phyloP scores from a whole-genome alignment of 2,113 vertebrate species.

The Ursus arctos region DNA sequence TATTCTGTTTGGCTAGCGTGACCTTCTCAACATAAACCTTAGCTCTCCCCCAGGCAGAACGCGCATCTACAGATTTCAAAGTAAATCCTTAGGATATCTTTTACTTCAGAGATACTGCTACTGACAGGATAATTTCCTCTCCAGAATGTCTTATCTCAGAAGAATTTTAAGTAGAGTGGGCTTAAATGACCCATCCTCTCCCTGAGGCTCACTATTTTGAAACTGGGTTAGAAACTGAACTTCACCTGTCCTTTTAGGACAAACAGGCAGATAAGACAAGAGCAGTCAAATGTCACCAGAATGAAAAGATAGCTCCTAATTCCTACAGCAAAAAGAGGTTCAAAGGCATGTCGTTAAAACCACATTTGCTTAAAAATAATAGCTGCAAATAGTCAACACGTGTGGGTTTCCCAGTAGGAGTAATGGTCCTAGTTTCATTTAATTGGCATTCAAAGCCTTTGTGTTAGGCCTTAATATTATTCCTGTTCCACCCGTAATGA shows the following conservation, averaged over 20 bases:
- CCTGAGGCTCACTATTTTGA: background rate
- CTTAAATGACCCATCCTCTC: background rate
- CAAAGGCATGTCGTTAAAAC: background rate
- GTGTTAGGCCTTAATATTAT: background rate
- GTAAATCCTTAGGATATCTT: background rate
- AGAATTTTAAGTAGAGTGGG: constrained; percentile 53
- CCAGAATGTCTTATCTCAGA: constrained; percentile 4
- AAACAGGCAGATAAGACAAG: background rate
- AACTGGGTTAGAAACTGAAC: background rate
- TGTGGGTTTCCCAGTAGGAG: background rate
- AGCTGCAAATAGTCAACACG: background rate
- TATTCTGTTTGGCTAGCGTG: background rate
- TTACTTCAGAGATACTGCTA: constrained; percentile 6
- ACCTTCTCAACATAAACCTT: background rate
- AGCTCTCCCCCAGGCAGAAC: background rate
- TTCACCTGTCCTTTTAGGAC: constrained; percentile 22
- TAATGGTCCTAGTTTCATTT: background rate
- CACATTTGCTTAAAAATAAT: constrained; percentile 42
- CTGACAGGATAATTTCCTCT: constrained; percentile 34
- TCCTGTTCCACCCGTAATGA: background rate
- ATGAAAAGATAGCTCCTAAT: background rate
- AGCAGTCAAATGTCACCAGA: background rate
- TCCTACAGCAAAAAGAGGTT: constrained; percentile 14
- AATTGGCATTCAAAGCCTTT: background rate
- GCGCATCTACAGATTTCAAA: constrained; percentile 3